Percentiles rank a stretch among this genome's conserved stretches.
These are phyloP conservation scores for Dunckerocampus dactyliophorus DNA, from an alignment of 2,113 vertebrate species.

Conservation along the genomic window DNA sequence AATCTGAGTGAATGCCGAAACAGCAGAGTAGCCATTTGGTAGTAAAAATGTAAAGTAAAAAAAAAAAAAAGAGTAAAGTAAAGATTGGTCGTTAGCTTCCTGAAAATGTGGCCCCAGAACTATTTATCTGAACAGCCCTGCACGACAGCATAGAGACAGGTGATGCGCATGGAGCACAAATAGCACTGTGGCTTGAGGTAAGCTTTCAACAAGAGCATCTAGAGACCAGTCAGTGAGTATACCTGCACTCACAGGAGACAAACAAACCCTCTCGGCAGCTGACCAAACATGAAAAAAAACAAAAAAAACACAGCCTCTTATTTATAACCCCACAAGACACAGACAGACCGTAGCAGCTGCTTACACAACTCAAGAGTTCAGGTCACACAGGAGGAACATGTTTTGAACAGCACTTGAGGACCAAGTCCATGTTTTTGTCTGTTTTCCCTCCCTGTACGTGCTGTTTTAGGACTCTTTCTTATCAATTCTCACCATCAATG, in stretches of 20 bases:
- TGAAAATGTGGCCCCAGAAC: too few species aligned
- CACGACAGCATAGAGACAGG: conserved; percentile 24
- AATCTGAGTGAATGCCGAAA: too few species aligned
- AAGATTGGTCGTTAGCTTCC: too few species aligned
- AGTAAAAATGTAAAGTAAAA: too few species aligned
- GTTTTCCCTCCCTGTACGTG: too few species aligned
- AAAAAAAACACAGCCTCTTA: conserved; percentile 48
- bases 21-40: too few species aligned
- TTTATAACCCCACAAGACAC: conserved; percentile 63
- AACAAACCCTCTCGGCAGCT: conserved; percentile 58
- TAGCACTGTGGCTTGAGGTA: conserved; percentile 26
- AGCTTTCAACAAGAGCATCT: conserved; percentile 34
- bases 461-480: too few species aligned
- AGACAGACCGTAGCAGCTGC: conserved; percentile 64
- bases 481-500: too few species aligned
- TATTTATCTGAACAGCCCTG: background rate
- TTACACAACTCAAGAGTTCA: conserved; percentile 14
- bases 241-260: conserved; percentile 54
- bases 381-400: conserved; percentile 28
- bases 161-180: conserved; percentile 34
- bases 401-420: conserved; percentile 13
- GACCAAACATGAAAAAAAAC: conserved; percentile 58
- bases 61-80: too few species aligned
- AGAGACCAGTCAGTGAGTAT: conserved; percentile 35
- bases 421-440: too few species aligned